Conservation (phyloP, 2,888 invertebrate genomes). For the Agriopis leucophaearia region DNA sequence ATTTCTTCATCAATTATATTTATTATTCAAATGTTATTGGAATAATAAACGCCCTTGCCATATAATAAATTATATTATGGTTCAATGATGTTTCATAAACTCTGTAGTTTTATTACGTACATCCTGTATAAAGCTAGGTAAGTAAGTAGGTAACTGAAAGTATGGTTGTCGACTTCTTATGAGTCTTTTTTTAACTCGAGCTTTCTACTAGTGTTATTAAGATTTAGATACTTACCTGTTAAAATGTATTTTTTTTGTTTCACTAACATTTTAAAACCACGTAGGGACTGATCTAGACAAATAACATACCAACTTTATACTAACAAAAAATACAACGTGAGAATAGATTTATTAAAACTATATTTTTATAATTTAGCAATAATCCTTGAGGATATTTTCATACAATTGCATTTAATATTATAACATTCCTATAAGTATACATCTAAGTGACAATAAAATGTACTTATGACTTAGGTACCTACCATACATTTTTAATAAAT, state of each 20-base stretch:
- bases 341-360: constrained; percentile 35
- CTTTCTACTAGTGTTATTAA: constrained; percentile 70
- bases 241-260: constrained; percentile 5
- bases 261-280: constrained; percentile 40
- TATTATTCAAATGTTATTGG: neutral
- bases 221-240: neutral
- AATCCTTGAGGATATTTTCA: constrained; percentile 3
- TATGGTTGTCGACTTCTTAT: constrained; percentile 82
- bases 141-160: constrained; percentile 53
- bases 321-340: constrained; percentile 35
- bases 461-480: neutral
- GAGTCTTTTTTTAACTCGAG: constrained; percentile 81
- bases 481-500: constrained; percentile 10
- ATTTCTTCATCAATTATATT: neutral
- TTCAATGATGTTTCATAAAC: neutral
- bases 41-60: neutral
- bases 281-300: constrained; percentile 53
- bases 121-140: constrained; percentile 15
- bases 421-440: neutral
- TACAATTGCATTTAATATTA: constrained; percentile 1
- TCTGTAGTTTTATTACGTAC: constrained; percentile 7
- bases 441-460: constrained; percentile 5
- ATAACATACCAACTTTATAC: neutral
- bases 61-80: neutral
- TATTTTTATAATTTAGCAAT: constrained; percentile 7